A percentile compares a stretch with the other conserved stretches of the same genome.
These are phyloP conservation scores for Tridacna crocea DNA, from an alignment of 2,888 invertebrate species.

Conservation along the genomic window DNA sequence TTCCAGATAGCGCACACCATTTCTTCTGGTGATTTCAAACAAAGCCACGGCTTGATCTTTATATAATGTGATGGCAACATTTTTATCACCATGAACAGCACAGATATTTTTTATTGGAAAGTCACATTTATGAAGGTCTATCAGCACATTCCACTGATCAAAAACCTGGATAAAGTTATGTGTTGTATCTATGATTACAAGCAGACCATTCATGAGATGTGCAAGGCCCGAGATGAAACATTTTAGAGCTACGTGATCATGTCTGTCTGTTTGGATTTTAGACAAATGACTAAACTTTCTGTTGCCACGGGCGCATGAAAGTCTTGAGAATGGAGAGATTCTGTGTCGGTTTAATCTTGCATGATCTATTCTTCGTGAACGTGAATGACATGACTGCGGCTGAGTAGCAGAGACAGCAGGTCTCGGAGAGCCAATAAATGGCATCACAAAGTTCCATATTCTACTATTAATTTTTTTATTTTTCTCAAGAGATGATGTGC, in stretches of 20 bases:
- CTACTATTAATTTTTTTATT: not conserved
- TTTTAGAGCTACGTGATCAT: not conserved
- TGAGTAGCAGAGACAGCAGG: no score
- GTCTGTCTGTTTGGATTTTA: not conserved
- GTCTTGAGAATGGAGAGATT: not conserved
- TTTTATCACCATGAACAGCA: constrained; percentile 10
- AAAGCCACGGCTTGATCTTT: constrained; percentile 3
- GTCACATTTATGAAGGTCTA: not conserved
- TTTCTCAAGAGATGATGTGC: not conserved
- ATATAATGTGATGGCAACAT: not conserved
- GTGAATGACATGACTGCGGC: not conserved
- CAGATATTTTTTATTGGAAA: constrained; percentile 9
- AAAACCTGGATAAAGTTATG: constrained; percentile 15
- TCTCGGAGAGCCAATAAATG: not conserved
- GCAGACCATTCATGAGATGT: constrained; percentile 10
- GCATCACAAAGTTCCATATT: constrained; percentile 2
- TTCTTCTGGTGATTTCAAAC: constrained; percentile 8
- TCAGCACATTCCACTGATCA: not conserved
- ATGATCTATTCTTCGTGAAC: not conserved
- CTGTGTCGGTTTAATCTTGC: not conserved
- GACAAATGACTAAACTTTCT: not conserved
- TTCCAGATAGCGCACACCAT: constrained; percentile 12
- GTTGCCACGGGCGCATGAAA: not conserved
- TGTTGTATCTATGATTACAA: constrained; percentile 5
- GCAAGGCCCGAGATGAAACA: constrained; percentile 7